Conservation (phyloP, 2,888 invertebrate genomes). For the Caenorhabditis sinica region DNA sequence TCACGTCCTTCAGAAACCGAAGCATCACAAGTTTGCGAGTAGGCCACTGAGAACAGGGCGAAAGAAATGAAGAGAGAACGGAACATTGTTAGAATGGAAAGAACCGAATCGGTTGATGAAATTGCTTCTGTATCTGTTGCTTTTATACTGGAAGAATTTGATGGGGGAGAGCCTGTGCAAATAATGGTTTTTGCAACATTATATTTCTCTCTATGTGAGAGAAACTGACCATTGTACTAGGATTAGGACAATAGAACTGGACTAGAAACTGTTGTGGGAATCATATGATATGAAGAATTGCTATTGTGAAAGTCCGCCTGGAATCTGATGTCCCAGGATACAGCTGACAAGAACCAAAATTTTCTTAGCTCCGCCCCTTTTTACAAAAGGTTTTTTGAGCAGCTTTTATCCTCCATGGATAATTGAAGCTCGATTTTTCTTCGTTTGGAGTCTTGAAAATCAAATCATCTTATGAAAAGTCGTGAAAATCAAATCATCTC, state of each 20-base stretch:
- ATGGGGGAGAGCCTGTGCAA: slow-evolving; percentile 25
- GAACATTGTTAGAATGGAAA: slow-evolving; percentile 31
- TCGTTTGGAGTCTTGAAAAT: too few species aligned
- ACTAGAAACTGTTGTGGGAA: neutral
- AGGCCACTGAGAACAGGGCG: slow-evolving; percentile 35
- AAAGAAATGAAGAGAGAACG: slow-evolving; percentile 41
- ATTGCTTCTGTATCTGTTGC: neutral
- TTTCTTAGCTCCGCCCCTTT: too few species aligned
- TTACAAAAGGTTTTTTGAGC: too few species aligned
- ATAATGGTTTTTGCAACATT: slow-evolving; percentile 45
- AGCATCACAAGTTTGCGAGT: slow-evolving; percentile 30
- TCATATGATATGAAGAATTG: too few species aligned
- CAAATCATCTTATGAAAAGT: too few species aligned
- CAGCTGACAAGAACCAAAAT: too few species aligned
- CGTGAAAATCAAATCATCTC: too few species aligned
- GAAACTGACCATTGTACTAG: slow-evolving; percentile 41
- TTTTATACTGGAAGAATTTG: slow-evolving; percentile 17
- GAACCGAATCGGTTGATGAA: slow-evolving; percentile 3
- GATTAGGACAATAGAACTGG: neutral
- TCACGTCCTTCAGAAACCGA: slow-evolving; percentile 45
- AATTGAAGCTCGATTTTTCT: too few species aligned
- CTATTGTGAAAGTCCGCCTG: neutral
- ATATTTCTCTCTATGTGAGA: neutral
- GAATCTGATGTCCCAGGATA: neutral
- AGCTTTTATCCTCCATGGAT: too few species aligned